A percentile compares a stretch with the other conserved stretches of the same genome.
Conservation (phyloP, 1,140 invertebrate species). For the Orius insidiosus region DNA sequence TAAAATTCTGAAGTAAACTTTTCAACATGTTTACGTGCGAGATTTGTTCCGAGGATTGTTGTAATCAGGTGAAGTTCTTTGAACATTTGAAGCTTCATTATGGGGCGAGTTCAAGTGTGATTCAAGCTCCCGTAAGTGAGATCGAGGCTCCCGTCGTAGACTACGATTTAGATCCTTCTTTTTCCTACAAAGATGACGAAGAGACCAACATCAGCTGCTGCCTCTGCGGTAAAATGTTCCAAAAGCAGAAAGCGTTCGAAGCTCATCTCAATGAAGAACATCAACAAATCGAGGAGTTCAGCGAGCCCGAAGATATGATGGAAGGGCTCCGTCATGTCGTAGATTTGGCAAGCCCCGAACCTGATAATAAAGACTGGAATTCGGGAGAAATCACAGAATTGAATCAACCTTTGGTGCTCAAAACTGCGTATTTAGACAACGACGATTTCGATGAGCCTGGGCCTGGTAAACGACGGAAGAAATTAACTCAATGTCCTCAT, state of each 20-base stretch:
- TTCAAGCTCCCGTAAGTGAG: too few relatives aligned
- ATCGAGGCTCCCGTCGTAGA: too few relatives aligned
- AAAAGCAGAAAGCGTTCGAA: constrained; percentile 44
- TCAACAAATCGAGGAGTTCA: constrained; percentile 44
- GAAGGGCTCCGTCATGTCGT: constrained; percentile 56
- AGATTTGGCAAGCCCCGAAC: constrained; percentile 21
- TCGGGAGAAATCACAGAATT: too few relatives aligned
- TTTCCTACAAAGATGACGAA: too few relatives aligned
- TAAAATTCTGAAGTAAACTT: too few relatives aligned
- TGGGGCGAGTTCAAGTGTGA: constrained; percentile 31
- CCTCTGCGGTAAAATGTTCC: constrained; percentile 42
- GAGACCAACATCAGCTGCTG: constrained; percentile 22
- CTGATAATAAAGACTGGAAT: constrained; percentile 15
- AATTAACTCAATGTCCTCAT: constrained; percentile 34
- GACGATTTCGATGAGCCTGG: background rate
- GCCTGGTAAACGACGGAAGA: constrained; percentile 2
- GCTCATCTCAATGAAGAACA: constrained; percentile 39
- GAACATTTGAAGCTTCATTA: constrained; percentile 65
- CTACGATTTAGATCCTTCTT: too few relatives aligned
- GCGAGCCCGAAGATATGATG: constrained; percentile 66
- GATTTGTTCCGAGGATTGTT: constrained; percentile 41
- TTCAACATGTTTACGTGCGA: constrained; percentile 38
- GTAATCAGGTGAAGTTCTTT: constrained; percentile 57
- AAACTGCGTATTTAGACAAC: background rate
- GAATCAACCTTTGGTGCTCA: too few relatives aligned